Base-by-base conservation (phyloP, 2,888 invertebrate species). In the Sarcophaga caerulescens region DNA sequence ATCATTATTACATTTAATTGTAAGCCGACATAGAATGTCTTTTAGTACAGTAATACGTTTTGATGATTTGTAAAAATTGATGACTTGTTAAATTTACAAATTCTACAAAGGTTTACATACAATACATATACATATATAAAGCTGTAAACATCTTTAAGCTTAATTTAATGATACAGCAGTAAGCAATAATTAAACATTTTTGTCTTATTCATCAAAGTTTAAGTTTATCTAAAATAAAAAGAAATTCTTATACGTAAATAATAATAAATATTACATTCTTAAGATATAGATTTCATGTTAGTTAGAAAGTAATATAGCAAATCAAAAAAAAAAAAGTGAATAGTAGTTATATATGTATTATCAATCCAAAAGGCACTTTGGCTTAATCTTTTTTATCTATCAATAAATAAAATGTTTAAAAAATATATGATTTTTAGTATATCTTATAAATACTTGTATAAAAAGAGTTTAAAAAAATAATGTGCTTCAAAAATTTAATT, bases 341-440 rank as follows among this genome's bases (percentile, higher is more conserved):
- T 83, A 83, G 85, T 81, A 77, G 84, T 78, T 86, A 69, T 35
- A 10, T 10, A 35, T 35, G 8, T 35, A 35, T 77, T 78, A 81
- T 81, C 69, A 73, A 69, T 78, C 74, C 83, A 83, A 86, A 85
- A 86, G 86, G 86, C 86, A 86, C 86, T 86, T 86, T 86, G 86
- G 86, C 81, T 86, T 84, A 74, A 78, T 77, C 74, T 69, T 74
- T 85, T 74, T 59, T 68, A 81, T 70, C 52, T 73, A 81, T 76
- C 63, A 78, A 71, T 79, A 78, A 78, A 70, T 70, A 45, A 60
- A 68, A 60, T 21, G 4, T 77, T 47, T 47, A 70, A 44, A 44
- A 74, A 63, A 75, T 68, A 68, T 11, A 63, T 57, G 62, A 1
- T 35, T 35, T 35, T 35, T 35, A 35, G 35, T 52, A 44, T n/a